Evolutionary conservation across 2,113 vertebrate species (phyloP).

Genomic region (Maccullochella peelii): DNA sequence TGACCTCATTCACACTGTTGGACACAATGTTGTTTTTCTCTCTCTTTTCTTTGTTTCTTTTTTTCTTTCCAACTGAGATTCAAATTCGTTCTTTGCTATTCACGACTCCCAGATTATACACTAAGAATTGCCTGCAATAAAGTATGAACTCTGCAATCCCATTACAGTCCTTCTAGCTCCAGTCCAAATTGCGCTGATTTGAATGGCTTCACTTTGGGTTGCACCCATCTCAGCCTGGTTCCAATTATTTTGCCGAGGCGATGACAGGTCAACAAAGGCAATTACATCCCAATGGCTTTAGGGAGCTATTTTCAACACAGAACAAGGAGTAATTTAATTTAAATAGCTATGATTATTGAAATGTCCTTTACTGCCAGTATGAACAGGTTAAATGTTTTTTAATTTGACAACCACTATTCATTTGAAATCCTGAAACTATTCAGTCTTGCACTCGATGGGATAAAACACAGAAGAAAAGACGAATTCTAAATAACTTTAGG

Average conservation of each 20-base stretch:
- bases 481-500: constrained; percentile 18
- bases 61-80: not conserved
- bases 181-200: constrained; percentile 25
- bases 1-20: not conserved
- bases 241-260: constrained; percentile 44
- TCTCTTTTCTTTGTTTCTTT: not conserved
- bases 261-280: constrained; percentile 70
- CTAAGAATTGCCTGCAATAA: constrained; percentile 12
- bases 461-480: not conserved
- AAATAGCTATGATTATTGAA: constrained; percentile 50
- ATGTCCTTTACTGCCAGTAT: constrained; percentile 21
- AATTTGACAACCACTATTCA: constrained; percentile 53
- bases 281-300: constrained; percentile 39
- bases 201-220: constrained; percentile 47
- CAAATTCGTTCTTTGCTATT: not conserved
- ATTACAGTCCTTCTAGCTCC: constrained; percentile 10
- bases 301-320: constrained; percentile 43
- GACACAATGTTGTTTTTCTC: not conserved
- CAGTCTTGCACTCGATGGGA: not conserved
- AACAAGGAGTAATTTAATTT: constrained; percentile 43
- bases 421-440: constrained; percentile 32
- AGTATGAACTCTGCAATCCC: not conserved
- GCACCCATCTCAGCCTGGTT: constrained; percentile 49
- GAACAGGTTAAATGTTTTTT: constrained; percentile 37
- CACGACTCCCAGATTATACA: not conserved